phyloP scores from a whole-genome alignment of 2,888 invertebrate genomes.

The Stenoptilia bipunctidactyla region DNA sequence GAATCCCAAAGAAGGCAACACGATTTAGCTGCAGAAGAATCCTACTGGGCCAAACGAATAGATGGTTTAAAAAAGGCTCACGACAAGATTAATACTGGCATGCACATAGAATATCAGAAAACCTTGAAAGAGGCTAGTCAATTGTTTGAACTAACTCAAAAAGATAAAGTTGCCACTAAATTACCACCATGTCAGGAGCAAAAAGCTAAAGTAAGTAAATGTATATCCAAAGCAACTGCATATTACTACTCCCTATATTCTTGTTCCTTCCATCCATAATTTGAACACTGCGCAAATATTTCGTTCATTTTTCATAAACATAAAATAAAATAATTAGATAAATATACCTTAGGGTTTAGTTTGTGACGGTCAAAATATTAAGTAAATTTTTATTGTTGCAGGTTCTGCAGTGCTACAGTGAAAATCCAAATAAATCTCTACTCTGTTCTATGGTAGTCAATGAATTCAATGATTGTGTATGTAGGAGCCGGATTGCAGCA shows the following conservation, averaged over 20 bases:
- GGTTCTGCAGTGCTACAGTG: constrained; percentile 59
- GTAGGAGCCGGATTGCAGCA: constrained; percentile 56
- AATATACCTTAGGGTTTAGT: no score
- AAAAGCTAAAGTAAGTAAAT: constrained; percentile 46
- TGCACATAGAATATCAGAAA: constrained; percentile 55
- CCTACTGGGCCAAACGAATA: constrained; percentile 56
- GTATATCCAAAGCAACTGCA: constrained; percentile 1
- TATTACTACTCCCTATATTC: no score
- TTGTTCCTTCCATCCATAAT: no score
- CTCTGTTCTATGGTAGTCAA: constrained; percentile 62
- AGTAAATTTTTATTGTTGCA: constrained; percentile 25
- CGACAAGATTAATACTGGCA: constrained; percentile 49
- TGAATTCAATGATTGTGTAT: constrained; percentile 66
- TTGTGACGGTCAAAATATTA: no score
- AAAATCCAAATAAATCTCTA: constrained; percentile 52
- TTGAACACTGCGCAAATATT: no score
- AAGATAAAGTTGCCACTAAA: constrained; percentile 42
- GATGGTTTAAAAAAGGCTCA: constrained; percentile 52
- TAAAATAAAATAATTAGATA: no score
- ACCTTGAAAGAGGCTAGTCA: constrained; percentile 56
- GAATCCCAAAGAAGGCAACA: constrained; percentile 33
- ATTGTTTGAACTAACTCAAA: constrained; percentile 39
- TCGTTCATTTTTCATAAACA: no score
- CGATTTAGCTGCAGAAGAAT: constrained; percentile 50
- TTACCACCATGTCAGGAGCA: constrained; percentile 58